Evolutionary conservation across 2,113 vertebrate species (phyloP).

Genomic region (Neoarius graeffei): DNA sequence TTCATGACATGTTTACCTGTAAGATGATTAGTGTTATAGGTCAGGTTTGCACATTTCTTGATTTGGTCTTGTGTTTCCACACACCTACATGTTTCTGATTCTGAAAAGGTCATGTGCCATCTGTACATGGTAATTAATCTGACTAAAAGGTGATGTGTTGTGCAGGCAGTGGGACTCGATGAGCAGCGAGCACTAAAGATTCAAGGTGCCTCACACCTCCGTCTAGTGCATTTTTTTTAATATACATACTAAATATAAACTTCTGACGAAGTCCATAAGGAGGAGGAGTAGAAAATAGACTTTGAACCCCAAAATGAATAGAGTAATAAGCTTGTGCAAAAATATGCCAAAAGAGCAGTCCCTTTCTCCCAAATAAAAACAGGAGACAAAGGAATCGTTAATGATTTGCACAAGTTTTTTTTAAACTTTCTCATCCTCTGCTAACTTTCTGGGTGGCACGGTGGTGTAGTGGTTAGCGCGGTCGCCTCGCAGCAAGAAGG

Average conservation of each 20-base stretch:
- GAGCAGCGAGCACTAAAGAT: not conserved
- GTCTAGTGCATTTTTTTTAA: not conserved
- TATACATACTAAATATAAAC: not conserved
- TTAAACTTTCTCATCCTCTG: not conserved
- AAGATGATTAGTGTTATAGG: not conserved
- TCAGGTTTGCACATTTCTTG: not conserved
- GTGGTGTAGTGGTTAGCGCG: too few species aligned
- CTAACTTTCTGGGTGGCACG: too few species aligned
- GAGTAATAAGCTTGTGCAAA: not conserved
- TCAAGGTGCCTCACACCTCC: not conserved
- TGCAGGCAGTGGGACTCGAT: not conserved
- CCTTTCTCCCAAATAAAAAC: not conserved
- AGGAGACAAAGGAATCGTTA: too few species aligned
- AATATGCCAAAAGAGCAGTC: not conserved
- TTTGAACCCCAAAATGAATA: not conserved
- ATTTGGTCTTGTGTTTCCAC: not conserved
- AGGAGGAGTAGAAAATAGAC: not conserved
- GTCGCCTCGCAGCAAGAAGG: too few species aligned
- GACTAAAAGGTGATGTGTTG: not conserved
- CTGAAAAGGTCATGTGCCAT: conserved; percentile 2
- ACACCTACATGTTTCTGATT: not conserved
- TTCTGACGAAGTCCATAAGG: not conserved
- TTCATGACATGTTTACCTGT: not conserved
- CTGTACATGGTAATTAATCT: not conserved
- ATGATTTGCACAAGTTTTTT: too few species aligned